Base-by-base conservation (phyloP, 2,797 vertebrate species). In the Ctenopoma multispine region DNA sequence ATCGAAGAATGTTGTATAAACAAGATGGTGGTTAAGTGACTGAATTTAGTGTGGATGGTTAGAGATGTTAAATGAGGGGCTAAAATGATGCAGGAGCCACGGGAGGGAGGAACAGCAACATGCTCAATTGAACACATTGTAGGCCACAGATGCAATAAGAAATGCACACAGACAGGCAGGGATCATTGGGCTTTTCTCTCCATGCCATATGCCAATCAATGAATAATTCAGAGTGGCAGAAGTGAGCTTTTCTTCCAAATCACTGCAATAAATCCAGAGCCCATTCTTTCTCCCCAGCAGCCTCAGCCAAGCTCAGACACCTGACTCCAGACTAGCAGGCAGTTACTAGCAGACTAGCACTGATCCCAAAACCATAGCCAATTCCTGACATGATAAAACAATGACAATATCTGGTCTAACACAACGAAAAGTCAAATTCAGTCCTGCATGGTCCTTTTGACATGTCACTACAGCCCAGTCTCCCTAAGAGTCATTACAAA, bases 141-240 rank as follows among this genome's bases (percentile, higher is more conserved):
- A 65, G 34, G 62, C 54, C 56, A 13, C 59, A 70, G 75, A 77
- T 63, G 66, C 34, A 69, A 23, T 34, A 31, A 72, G 80, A 78
- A 76, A 48, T 46, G 23, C 46, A 65, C 53, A 61, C 54, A 72
- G 69, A 61, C 78, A 81, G 69, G 53, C 60, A 73, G 70, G 63
- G 77, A 87, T 89, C 76, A 79, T 49, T 78, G 82, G 75, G 80
- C 56, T 81, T 77, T 72, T 57, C 75, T 84, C 83, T 62, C 60
- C 61, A 59, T 49, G 84, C 92, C 92, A 91, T 92, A 89, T 93
- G 90, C 85, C 88, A 89, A 90, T 93, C 83, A 81, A 90, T 93
- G 70, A 93, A 94, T 94, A 88, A 93, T 94, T 92, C 80, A 94
- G 58, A 41, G 54, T 29, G 56, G 65, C n/a, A 58, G 74, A 69